Percentiles rank a stretch among this genome's conserved stretches.
Conservation (phyloP, 1,140 invertebrate species). For the Eueides isabella region DNA sequence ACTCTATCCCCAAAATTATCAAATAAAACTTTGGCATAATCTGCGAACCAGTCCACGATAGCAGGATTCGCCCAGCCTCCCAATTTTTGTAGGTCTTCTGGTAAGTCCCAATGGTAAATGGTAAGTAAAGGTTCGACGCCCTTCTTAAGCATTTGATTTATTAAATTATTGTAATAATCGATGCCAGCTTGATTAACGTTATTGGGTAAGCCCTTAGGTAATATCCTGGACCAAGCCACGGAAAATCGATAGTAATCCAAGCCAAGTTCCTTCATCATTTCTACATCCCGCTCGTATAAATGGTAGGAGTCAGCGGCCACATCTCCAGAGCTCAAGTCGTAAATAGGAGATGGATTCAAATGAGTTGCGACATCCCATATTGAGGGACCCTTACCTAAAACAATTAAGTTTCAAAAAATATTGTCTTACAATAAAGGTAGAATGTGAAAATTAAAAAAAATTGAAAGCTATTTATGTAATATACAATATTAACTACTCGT, state of each 20-base stretch:
- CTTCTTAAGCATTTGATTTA: slow-evolving; percentile 82
- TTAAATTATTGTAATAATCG: slow-evolving; percentile 85
- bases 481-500: neutral
- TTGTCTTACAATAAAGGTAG: neutral
- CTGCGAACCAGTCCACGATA: slow-evolving; percentile 84
- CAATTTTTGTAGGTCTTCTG: slow-evolving; percentile 83
- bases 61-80: slow-evolving; percentile 85
- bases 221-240: slow-evolving; percentile 84
- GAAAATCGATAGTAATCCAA: slow-evolving; percentile 85
- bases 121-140: slow-evolving; percentile 84
- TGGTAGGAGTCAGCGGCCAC: slow-evolving; percentile 64
- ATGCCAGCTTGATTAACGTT: slow-evolving; percentile 83
- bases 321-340: slow-evolving; percentile 79
- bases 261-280: slow-evolving; percentile 79
- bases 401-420: neutral
- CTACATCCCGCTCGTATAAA: slow-evolving; percentile 75
- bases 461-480: neutral
- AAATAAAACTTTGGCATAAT: slow-evolving; percentile 84
- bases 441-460: too few relatives aligned
- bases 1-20: slow-evolving; percentile 84
- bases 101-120: slow-evolving; percentile 87
- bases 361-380: slow-evolving; percentile 60
- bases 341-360: slow-evolving; percentile 69
- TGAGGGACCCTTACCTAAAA: slow-evolving; percentile 82
- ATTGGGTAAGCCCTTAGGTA: slow-evolving; percentile 83